Evolutionary conservation across 2,888 invertebrate species (phyloP), one percentile per base, ranked within the genome.

Genomic region (Leucania comma): DNA sequence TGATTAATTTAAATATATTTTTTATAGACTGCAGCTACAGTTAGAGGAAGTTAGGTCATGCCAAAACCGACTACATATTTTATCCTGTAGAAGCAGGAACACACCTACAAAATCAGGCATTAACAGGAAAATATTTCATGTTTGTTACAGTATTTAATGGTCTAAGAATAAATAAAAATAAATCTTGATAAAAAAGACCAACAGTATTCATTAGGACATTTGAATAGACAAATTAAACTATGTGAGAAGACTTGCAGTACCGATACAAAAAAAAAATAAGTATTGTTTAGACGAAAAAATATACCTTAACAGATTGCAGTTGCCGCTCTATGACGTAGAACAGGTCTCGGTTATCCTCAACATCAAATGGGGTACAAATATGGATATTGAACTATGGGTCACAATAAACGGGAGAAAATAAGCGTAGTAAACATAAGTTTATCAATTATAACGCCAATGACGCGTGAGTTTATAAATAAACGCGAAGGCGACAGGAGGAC

Each of bases 381-480:
- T 53, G n/a, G 51, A 69, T 64, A 75, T 58, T 72, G 54, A 79
- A 76, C 69, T 50, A 69, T 48, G 53, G 80, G 75, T 81, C 78
- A 77, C 80, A 78, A 59, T 71, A 73, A 42, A 70, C 46, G 59
- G 46, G 57, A 56, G 82, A 74, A 80, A 80, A 80, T 70, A 71
- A 42, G 76, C 72, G 77, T 86, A 89, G 89, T 90, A 90, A 91
- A 91, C 89, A 89, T 86, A 80, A 85, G 86, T 93, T 90, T 92
- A 93, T 93, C 90, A 92, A 88, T 89, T 83, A 88, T 82, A 88
- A 87, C 92, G 91, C 89, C 78, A 78, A 90, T 94, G 94, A 94
- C 93, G 94, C 90, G 90, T 84, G 87, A 88, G 92, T 93, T 92
- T 95, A 94, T 94, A 92, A 93, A 94, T 94, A 95, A 84, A 91